These are phyloP conservation scores for Eupleurogrammus muticus DNA, from an alignment of 2,797 vertebrate genomes.

Conservation along the genomic window DNA sequence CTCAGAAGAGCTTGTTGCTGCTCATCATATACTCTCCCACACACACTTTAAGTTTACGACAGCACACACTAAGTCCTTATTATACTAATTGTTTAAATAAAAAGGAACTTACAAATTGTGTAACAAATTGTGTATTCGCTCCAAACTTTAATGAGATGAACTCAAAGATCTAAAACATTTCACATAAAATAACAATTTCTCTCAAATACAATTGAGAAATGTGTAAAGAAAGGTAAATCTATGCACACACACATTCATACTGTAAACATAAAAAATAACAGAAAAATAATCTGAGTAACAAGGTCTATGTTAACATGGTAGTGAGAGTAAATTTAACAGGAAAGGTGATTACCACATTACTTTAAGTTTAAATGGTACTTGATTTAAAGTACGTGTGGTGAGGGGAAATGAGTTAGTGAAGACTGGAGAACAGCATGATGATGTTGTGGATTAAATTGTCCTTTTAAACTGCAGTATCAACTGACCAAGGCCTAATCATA, in stretches of 20 bases:
- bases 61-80: slow-evolving; percentile 9
- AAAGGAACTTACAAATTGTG: background rate
- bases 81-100: slow-evolving; percentile 37
- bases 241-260: too few relatives aligned
- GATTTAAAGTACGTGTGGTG: background rate
- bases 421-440: background rate
- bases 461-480: slow-evolving; percentile 2
- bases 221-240: too few relatives aligned
- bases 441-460: slow-evolving; percentile 7
- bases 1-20: slow-evolving; percentile 36
- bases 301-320: background rate
- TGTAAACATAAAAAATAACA: too few relatives aligned
- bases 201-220: too few relatives aligned
- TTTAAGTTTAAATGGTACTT: slow-evolving; percentile 12
- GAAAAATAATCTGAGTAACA: too few relatives aligned
- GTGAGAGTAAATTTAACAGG: background rate
- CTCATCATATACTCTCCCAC: slow-evolving; percentile 9
- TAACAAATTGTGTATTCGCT: background rate
- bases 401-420: background rate
- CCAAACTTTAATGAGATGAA: too few relatives aligned
- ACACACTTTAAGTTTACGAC: slow-evolving; percentile 6
- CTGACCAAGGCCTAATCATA: slow-evolving; percentile 13
- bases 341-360: slow-evolving; percentile 3
- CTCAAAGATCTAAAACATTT: too few relatives aligned
- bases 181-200: too few relatives aligned